Evolutionary conservation across 2,888 invertebrate genomes (phyloP).

Genomic region (Priapulus caudatus): DNA sequence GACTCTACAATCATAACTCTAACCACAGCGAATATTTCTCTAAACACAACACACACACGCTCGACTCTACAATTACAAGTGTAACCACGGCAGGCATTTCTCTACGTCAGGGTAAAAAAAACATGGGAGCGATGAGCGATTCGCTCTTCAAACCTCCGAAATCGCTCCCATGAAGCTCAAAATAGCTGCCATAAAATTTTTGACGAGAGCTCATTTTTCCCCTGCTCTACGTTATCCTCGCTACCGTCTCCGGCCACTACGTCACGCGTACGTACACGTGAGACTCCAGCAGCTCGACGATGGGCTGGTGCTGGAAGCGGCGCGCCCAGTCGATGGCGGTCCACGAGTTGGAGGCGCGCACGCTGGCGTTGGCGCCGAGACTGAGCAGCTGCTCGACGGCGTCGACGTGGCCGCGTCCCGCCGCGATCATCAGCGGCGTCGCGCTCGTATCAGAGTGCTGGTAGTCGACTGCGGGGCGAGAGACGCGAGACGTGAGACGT

Average conservation of each 20-base stretch:
- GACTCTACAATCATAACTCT: too few relatives aligned
- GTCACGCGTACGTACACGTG: slow-evolving; percentile 32
- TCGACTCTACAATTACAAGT: too few relatives aligned
- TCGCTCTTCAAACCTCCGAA: too few relatives aligned
- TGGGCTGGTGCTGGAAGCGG: slow-evolving; percentile 49
- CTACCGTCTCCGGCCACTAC: not conserved
- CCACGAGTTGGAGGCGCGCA: slow-evolving; percentile 51
- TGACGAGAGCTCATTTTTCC: too few relatives aligned
- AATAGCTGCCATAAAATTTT: too few relatives aligned
- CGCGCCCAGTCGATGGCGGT: slow-evolving; percentile 59
- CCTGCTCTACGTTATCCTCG: not conserved
- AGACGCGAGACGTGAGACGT: too few relatives aligned
- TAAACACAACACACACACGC: too few relatives aligned
- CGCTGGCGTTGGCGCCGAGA: slow-evolving; percentile 51
- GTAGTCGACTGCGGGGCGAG: slow-evolving; percentile 46
- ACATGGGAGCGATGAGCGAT: too few relatives aligned
- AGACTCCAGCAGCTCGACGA: slow-evolving; percentile 49
- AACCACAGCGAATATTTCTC: too few relatives aligned
- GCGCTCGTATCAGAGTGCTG: slow-evolving; percentile 51
- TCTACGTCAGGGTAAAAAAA: too few relatives aligned
- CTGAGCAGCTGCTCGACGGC: slow-evolving; percentile 56
- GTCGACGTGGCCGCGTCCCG: slow-evolving; percentile 54
- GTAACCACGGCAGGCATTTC: too few relatives aligned
- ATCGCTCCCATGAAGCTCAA: too few relatives aligned
- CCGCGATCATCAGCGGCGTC: slow-evolving; percentile 68